Conservation (phyloP, 2,113 vertebrate species). For the Rhadina sibilatrix region DNA sequence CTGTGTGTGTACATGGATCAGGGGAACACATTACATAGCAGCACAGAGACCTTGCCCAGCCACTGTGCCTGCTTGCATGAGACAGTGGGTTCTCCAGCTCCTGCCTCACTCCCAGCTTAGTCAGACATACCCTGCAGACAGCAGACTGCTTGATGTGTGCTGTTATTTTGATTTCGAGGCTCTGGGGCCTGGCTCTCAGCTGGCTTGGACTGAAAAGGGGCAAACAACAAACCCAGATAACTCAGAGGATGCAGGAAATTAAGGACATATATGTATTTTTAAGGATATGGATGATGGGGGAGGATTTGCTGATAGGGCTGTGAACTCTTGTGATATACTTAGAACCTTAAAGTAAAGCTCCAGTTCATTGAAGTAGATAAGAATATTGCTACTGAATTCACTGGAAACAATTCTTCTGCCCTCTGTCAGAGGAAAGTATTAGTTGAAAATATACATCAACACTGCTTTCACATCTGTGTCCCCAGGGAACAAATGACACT, state of each 20-base stretch:
- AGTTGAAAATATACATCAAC: neutral
- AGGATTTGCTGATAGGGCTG: conserved; percentile 15
- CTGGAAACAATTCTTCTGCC: neutral
- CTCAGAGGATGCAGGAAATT: neutral
- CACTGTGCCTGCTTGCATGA: neutral
- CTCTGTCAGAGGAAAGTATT: neutral
- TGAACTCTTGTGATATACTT: conserved; percentile 45
- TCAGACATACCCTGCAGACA: neutral
- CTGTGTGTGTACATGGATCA: neutral
- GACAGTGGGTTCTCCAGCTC: neutral
- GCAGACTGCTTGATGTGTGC: neutral
- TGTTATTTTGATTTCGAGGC: neutral
- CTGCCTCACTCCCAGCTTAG: neutral
- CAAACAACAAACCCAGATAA: neutral
- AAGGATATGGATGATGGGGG: conserved; percentile 10
- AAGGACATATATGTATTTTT: conserved; percentile 2
- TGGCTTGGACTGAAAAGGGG: neutral
- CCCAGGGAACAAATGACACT: conserved; percentile 24
- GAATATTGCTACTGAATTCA: neutral
- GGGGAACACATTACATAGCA: neutral
- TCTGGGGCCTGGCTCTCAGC: neutral
- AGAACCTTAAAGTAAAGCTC: neutral
- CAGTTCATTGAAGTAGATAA: neutral
- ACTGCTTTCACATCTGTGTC: neutral
- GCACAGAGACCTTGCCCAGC: neutral